These are phyloP conservation scores for Cyanoderma ruficeps DNA, from an alignment of 2,113 vertebrate genomes.

Conservation along the genomic window DNA sequence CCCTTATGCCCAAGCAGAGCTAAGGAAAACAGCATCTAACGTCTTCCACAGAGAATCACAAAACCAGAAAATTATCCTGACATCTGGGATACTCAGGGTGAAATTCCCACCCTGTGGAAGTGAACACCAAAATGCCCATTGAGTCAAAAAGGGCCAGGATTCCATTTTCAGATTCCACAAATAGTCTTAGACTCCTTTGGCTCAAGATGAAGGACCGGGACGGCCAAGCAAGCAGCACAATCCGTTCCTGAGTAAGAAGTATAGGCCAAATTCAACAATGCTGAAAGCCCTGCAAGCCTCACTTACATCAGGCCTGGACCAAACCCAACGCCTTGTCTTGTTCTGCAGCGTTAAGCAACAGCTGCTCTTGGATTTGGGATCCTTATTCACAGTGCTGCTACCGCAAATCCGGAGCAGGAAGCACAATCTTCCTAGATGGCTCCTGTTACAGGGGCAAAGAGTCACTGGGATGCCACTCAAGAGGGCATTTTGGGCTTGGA, in stretches of 20 bases:
- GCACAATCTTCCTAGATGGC: not conserved
- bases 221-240: conserved; percentile 52
- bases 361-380: conserved; percentile 20
- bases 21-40: conserved; percentile 36
- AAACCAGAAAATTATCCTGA: conserved; percentile 1
- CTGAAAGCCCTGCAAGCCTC: conserved; percentile 12
- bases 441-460: not conserved
- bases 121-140: conserved; percentile 8
- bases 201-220: not conserved
- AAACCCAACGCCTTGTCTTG: conserved; percentile 23
- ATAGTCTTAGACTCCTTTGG: conserved; percentile 22
- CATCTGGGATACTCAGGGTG: not conserved
- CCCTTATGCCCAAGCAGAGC: not conserved
- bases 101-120: not conserved
- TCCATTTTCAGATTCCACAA: conserved; percentile 55
- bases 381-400: not conserved
- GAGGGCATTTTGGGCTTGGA: not conserved
- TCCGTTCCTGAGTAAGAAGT: conserved; percentile 18
- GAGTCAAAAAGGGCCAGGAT: not conserved
- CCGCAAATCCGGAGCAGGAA: not conserved
- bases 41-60: conserved; percentile 30
- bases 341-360: not conserved
- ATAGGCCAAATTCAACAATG: conserved; percentile 65
- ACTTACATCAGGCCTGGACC: conserved; percentile 58
- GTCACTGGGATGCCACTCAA: not conserved